Conservation (phyloP, 2,113 vertebrate species). For the Podilymbus podiceps region DNA sequence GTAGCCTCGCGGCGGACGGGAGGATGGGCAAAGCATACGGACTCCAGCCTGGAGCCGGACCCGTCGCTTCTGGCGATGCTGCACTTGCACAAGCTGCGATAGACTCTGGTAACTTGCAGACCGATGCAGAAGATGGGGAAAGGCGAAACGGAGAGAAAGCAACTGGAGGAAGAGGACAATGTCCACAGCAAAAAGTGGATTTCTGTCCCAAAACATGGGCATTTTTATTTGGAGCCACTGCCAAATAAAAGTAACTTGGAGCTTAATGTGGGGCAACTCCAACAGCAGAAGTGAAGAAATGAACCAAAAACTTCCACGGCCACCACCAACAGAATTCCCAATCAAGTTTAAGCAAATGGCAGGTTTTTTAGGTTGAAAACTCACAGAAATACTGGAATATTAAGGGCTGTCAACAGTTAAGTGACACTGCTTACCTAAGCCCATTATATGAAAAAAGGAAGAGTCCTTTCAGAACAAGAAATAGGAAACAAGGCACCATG, state of each 20-base stretch:
- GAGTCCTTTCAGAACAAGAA: background rate
- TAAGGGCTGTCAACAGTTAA: background rate
- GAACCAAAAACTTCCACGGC: background rate
- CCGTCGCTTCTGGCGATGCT: fast-evolving
- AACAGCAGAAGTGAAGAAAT: background rate
- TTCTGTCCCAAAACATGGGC: background rate
- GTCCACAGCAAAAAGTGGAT: background rate
- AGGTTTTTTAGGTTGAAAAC: background rate
- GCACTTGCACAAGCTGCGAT: background rate
- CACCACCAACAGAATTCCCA: background rate
- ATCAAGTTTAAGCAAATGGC: background rate
- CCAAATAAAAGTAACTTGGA: background rate
- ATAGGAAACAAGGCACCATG: background rate
- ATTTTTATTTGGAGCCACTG: background rate
- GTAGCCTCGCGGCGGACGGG: fast-evolving
- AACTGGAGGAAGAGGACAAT: background rate
- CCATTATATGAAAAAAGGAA: background rate
- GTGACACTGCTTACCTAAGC: background rate
- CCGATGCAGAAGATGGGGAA: background rate
- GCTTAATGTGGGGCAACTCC: background rate
- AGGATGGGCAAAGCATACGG: background rate
- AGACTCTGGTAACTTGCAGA: background rate
- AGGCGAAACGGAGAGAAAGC: fast-evolving
- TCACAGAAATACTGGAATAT: background rate
- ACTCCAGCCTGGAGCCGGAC: background rate